Conservation (phyloP, 2,113 vertebrate species). For the Sebastes fasciatus region DNA sequence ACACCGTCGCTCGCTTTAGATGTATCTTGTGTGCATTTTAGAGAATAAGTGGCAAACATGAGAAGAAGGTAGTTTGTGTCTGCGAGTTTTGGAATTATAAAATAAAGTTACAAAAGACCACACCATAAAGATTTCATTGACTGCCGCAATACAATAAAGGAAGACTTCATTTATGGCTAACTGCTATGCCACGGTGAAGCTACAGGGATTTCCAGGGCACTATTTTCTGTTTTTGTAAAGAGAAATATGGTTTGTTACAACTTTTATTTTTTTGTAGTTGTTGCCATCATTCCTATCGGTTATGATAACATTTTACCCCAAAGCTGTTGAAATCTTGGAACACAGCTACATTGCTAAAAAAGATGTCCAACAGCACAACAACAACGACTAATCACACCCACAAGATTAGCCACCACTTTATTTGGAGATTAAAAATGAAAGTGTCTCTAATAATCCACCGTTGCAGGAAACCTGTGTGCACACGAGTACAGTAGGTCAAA, state of each 20-base stretch:
- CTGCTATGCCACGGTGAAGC: not conserved
- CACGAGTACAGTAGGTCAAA: not conserved
- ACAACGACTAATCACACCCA: not conserved
- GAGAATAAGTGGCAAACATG: not conserved
- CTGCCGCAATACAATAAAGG: not conserved
- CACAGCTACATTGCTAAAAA: not conserved
- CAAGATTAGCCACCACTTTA: not conserved
- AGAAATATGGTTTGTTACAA: not conserved
- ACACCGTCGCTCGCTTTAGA: not conserved
- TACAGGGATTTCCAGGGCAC: not conserved
- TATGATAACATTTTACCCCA: not conserved
- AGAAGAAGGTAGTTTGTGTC: not conserved
- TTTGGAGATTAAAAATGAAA: not conserved
- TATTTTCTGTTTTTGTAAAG: not conserved
- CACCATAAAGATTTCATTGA: not conserved
- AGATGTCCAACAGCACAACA: not conserved
- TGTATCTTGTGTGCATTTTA: not conserved
- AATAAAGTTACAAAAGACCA: not conserved
- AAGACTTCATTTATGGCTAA: not conserved
- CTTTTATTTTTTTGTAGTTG: not conserved
- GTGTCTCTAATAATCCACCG: not conserved
- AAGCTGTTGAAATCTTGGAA: not conserved
- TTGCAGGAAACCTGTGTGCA: not conserved
- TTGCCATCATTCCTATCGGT: not conserved
- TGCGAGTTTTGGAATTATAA: not conserved